Percentiles rank a stretch among this genome's conserved stretches.
phyloP scores from a whole-genome alignment of 1,140 invertebrate species.

The Periplaneta americana region DNA sequence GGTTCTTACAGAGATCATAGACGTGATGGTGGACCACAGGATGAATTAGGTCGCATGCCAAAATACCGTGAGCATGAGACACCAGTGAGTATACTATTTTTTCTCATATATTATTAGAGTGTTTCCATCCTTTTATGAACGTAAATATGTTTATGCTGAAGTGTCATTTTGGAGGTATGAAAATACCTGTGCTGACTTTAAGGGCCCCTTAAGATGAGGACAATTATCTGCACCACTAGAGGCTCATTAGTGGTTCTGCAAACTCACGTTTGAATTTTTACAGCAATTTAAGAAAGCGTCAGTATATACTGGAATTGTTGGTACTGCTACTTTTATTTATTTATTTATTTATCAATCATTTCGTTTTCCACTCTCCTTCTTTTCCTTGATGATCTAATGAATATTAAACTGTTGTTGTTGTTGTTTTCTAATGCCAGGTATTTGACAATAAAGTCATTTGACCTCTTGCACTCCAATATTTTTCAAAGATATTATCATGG shows the following conservation, averaged over 20 bases:
- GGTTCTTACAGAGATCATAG: slow-evolving; percentile 14
- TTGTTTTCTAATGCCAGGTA: too few relatives aligned
- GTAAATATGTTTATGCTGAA: background rate
- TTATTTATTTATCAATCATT: too few relatives aligned
- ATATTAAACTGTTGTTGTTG: too few relatives aligned
- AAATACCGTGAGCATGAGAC: slow-evolving; percentile 55
- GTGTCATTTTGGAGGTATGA: background rate
- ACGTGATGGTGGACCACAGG: slow-evolving; percentile 35
- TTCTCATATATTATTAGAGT: background rate
- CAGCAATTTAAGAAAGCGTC: slow-evolving; percentile 7
- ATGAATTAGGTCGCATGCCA: slow-evolving; percentile 44
- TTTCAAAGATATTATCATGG: too few relatives aligned
- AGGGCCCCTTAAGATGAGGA: background rate
- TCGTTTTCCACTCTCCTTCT: too few relatives aligned
- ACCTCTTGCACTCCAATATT: too few relatives aligned
- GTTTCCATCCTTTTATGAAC: background rate
- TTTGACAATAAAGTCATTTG: too few relatives aligned
- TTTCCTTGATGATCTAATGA: too few relatives aligned
- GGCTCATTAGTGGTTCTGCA: background rate
- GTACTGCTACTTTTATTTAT: too few relatives aligned
- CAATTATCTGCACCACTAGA: background rate
- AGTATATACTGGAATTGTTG: too few relatives aligned
- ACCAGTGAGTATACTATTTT: slow-evolving; percentile 42
- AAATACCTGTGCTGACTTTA: background rate
- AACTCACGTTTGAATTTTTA: background rate